phyloP scores from a whole-genome alignment of 2,797 vertebrate genomes.

The Euthynnus affinis region DNA sequence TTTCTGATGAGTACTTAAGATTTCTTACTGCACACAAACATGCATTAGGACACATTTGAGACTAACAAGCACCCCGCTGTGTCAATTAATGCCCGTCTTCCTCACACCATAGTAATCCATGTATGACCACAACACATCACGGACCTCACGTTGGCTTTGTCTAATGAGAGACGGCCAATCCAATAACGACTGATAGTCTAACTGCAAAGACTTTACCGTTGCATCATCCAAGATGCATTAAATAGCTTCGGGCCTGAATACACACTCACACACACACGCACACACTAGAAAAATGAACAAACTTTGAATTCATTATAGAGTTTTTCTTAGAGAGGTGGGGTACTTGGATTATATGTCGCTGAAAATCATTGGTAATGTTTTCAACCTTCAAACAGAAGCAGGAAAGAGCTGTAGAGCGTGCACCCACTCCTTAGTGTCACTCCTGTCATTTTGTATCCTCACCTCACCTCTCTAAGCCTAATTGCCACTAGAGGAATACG shows the following conservation, averaged over 20 bases:
- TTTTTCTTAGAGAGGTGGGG: neutral
- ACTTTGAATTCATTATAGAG: neutral
- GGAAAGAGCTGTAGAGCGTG: neutral
- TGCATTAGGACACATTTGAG: neutral
- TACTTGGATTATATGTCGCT: neutral
- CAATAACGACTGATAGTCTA: slow-evolving; percentile 2
- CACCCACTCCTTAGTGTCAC: slow-evolving; percentile 7
- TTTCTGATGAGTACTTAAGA: too few species aligned
- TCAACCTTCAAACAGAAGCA: slow-evolving; percentile 4
- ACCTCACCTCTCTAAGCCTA: slow-evolving; percentile 37
- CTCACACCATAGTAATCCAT: neutral
- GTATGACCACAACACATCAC: neutral
- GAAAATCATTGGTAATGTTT: neutral
- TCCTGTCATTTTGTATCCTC: slow-evolving; percentile 28
- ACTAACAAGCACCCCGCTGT: neutral
- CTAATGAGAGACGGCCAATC: slow-evolving; percentile 22
- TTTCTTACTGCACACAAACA: too few species aligned
- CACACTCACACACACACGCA: too few species aligned
- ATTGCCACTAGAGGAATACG: slow-evolving; percentile 10
- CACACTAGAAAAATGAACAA: neutral
- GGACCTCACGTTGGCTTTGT: slow-evolving; percentile 23
- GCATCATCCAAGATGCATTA: slow-evolving; percentile 17
- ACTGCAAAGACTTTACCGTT: neutral
- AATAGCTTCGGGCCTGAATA: slow-evolving; percentile 19
- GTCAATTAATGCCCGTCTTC: slow-evolving; percentile 6